phyloP scores from a whole-genome alignment of 2,888 invertebrate species.

The Plebejus melissa region DNA sequence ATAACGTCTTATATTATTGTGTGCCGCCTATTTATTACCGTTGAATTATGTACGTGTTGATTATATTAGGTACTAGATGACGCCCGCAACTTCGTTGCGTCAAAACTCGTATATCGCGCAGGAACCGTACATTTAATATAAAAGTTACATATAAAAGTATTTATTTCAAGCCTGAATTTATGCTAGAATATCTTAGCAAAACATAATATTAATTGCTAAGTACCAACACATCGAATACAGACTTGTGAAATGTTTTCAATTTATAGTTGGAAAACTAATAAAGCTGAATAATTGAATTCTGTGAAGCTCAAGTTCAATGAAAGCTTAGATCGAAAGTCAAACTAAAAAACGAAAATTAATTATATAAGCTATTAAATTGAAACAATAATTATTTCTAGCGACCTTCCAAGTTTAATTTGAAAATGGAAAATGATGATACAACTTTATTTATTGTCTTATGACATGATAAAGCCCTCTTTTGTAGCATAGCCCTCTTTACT shows the following conservation, averaged over 20 bases:
- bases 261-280: constrained; percentile 17
- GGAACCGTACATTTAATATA: too few species aligned
- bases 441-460: too few species aligned
- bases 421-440: too few species aligned
- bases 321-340: background rate
- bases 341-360: background rate
- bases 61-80: background rate
- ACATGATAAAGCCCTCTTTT: too few species aligned
- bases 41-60: constrained; percentile 21
- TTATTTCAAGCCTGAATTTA: too few species aligned
- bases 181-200: background rate
- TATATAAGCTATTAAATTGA: background rate
- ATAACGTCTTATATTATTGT: constrained; percentile 33
- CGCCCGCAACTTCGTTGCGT: too few species aligned
- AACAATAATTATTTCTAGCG: too few species aligned
- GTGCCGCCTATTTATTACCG: constrained; percentile 20
- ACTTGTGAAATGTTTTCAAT: constrained; percentile 19
- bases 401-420: too few species aligned
- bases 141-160: too few species aligned
- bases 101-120: too few species aligned
- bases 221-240: constrained; percentile 1
- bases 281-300: constrained; percentile 11
- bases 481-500: too few species aligned
- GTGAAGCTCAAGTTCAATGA: background rate
- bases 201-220: background rate